These are phyloP conservation scores for Neoitamus cyanurus DNA, from an alignment of 2,888 invertebrate genomes.

Conservation along the genomic window DNA sequence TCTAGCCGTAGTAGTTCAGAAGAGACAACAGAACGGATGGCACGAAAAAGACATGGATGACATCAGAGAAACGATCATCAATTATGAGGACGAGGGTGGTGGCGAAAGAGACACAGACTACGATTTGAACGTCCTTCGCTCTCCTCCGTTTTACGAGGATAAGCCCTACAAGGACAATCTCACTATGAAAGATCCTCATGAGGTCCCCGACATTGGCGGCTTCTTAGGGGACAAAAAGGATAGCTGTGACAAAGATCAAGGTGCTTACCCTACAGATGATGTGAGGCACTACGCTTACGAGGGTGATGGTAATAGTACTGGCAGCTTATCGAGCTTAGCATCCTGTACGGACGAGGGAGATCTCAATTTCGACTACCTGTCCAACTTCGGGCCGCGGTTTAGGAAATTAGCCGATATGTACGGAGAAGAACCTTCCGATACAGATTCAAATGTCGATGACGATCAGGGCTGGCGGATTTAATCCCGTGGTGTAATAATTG, in stretches of 20 bases:
- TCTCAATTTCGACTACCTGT: constrained; percentile 92
- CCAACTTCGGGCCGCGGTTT: constrained; percentile 96
- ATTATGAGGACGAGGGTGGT: constrained; percentile 98
- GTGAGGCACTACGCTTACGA: constrained; percentile 98
- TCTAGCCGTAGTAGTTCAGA: constrained; percentile 91
- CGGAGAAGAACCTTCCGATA: constrained; percentile 87
- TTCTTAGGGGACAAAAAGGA: constrained; percentile 92
- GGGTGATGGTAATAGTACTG: constrained; percentile 93
- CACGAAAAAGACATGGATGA: constrained; percentile 94
- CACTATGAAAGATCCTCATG: constrained; percentile 66
- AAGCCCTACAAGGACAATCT: constrained; percentile 65
- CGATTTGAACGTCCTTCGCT: constrained; percentile 65
- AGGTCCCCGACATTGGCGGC: constrained; percentile 86
- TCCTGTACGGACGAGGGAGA: constrained; percentile 94
- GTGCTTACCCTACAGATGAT: constrained; percentile 93
- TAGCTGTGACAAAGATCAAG: constrained; percentile 90
- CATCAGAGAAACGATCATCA: constrained; percentile 96
- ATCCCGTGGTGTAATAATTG: constrained; percentile 35
- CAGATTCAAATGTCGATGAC: constrained; percentile 80
- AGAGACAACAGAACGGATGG: constrained; percentile 85
- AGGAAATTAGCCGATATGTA: constrained; percentile 94
- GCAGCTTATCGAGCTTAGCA: constrained; percentile 91
- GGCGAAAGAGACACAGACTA: constrained; percentile 91
- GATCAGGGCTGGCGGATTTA: constrained; percentile 83
- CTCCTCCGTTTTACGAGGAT: constrained; percentile 66